These are phyloP conservation scores for Oscheius sp. DNA, from an alignment of 2,888 invertebrate species.

Conservation along the genomic window DNA sequence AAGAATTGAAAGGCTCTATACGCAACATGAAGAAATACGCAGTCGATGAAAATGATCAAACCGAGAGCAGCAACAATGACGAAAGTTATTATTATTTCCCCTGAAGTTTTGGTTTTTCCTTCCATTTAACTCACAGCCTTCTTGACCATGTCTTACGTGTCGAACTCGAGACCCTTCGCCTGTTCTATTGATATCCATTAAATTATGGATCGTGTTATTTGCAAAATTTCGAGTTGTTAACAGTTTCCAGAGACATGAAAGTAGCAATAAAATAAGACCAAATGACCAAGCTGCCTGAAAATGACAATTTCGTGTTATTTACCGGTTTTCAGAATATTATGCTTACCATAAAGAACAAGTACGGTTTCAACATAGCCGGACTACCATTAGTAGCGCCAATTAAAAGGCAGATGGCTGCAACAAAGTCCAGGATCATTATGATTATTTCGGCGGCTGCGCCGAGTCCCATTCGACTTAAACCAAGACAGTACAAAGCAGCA, in stretches of 20 bases:
- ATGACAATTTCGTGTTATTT: neutral
- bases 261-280: constrained; percentile 39
- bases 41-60: constrained; percentile 73
- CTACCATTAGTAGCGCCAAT: constrained; percentile 50
- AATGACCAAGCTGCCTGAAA: constrained; percentile 48
- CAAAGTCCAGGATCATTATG: constrained; percentile 45
- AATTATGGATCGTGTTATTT: neutral
- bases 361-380: constrained; percentile 49
- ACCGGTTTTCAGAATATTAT: neutral
- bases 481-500: constrained; percentile 28
- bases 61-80: constrained; percentile 88
- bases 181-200: constrained; percentile 20
- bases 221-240: constrained; percentile 28
- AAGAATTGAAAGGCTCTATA: constrained; percentile 51
- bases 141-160: constrained; percentile 23
- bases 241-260: constrained; percentile 44
- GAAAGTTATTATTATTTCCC: constrained; percentile 77
- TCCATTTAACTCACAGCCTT: constrained; percentile 7
- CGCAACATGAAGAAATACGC: constrained; percentile 50
- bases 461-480: constrained; percentile 27
- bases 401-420: constrained; percentile 43
- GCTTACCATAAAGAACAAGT: constrained; percentile 51
- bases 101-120: constrained; percentile 30
- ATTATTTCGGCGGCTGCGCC: constrained; percentile 28
- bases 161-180: constrained; percentile 13